Conservation (phyloP, 2,797 vertebrate species). For the Chanos chanos region DNA sequence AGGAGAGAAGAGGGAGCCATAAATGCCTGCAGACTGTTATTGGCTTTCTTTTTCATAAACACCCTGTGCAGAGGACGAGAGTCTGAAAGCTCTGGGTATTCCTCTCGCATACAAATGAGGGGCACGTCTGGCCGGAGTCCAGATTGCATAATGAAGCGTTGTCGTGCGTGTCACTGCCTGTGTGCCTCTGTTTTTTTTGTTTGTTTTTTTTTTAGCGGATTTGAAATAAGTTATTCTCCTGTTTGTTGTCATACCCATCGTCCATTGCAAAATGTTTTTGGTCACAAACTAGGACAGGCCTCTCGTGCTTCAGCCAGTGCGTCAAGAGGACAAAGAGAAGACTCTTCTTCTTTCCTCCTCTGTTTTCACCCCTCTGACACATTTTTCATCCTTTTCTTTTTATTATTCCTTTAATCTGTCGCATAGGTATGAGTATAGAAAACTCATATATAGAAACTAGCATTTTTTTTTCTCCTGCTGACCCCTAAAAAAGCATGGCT, state of each 20-base stretch:
- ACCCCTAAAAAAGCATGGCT: too few relatives aligned
- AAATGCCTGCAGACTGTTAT: not conserved
- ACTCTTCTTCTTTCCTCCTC: not conserved
- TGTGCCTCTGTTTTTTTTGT: not conserved
- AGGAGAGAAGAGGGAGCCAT: not conserved
- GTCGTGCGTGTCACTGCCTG: not conserved
- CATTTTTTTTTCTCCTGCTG: too few relatives aligned
- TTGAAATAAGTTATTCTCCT: not conserved
- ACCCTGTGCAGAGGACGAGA: not conserved
- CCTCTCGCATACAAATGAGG: not conserved
- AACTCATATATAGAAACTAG: too few relatives aligned
- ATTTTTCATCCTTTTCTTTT: not conserved
- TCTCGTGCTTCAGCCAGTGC: too few relatives aligned
- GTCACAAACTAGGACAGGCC: not conserved
- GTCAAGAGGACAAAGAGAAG: too few relatives aligned
- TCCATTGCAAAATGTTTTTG: not conserved
- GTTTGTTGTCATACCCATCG: not conserved
- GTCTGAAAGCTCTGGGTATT: conserved; percentile 2
- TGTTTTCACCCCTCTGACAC: not conserved
- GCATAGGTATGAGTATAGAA: too few relatives aligned
- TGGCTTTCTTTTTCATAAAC: not conserved
- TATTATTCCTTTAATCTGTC: too few relatives aligned
- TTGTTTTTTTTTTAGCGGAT: not conserved
- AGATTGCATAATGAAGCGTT: not conserved
- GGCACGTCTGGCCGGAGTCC: not conserved